Percentiles rank a stretch among this genome's conserved stretches.
Evolutionary conservation across 1,140 invertebrate species (phyloP).

Genomic region (Hermetia illucens): DNA sequence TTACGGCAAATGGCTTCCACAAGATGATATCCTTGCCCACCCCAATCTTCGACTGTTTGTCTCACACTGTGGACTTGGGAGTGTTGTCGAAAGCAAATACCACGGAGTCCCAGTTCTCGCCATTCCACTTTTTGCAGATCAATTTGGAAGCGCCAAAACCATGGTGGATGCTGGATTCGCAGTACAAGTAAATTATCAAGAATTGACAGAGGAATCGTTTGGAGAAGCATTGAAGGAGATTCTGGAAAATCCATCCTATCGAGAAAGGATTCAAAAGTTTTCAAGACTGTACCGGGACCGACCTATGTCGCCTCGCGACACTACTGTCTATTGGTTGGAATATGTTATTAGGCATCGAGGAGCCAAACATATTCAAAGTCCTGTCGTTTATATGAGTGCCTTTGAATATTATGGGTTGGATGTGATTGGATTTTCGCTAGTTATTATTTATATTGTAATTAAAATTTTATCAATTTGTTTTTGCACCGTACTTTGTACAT

Average conservation of each 20-base stretch:
- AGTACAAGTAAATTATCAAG: constrained; percentile 22
- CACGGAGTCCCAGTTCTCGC: constrained; percentile 49
- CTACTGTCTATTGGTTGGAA: constrained; percentile 22
- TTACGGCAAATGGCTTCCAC: constrained; percentile 38
- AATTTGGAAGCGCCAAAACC: constrained; percentile 38
- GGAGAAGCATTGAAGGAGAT: constrained; percentile 14
- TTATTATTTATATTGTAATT: too few species aligned
- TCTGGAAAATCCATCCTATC: constrained; percentile 16
- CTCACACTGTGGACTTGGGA: constrained; percentile 38
- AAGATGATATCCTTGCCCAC: constrained; percentile 29
- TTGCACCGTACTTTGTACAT: too few species aligned
- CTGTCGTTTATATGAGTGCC: constrained; percentile 21
- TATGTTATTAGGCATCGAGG: constrained; percentile 32
- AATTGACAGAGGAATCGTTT: constrained; percentile 26
- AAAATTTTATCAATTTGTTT: too few species aligned
- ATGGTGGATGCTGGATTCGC: constrained; percentile 33
- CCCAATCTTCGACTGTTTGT: constrained; percentile 34
- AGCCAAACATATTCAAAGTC: constrained; percentile 30
- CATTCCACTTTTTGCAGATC: constrained; percentile 51
- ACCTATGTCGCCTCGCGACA: constrained; percentile 16
- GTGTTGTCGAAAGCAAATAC: constrained; percentile 28
- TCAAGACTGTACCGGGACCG: constrained; percentile 24
- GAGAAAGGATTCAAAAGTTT: constrained; percentile 15
- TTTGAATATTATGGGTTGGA: too few species aligned
- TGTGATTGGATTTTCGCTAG: too few species aligned